Evolutionary conservation across 2,113 vertebrate genomes (phyloP), one percentile per base, ranked within the genome.

Genomic region (Calcarius ornatus): DNA sequence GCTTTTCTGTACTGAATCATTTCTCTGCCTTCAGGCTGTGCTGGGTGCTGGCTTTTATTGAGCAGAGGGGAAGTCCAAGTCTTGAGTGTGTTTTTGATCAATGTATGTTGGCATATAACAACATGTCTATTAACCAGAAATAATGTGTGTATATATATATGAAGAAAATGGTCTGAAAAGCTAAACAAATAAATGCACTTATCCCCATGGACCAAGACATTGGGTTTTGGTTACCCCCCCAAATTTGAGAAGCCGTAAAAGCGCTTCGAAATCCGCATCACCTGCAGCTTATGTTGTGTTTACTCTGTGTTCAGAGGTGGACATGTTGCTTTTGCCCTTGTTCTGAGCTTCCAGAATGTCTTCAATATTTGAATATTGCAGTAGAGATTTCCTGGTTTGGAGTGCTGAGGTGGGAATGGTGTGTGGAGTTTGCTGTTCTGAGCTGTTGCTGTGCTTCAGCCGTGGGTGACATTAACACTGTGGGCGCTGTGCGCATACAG

Each of bases 401-500:
- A 68, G 43, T 31, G 37, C 25, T n/a, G 57, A 45, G 35, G 6
- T 81, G 51, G 20, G 70, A 78, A 54, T 47, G 47, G 24, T n/a
- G 13, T 18, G 14, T 48, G 50, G 17, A 42, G 31, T 56, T 80
- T 19, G 37, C 53, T 80, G 37, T 56, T 91, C 60, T 53, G 45
- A 47, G 38, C 37, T 92, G 33, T 37, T 78, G 20, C 40, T 69
- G 45, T n/a, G 38, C 65, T 73, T 86, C 23, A 18, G 28, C 16
- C 4, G 21, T 45, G 12, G 47, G 35, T 53, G 50, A 45, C 66
- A 42, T 81, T 9, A 48, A 8, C 45, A 15, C 57, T 82, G 5
- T 51, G 25, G 19, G 19, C 78, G 21, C 47, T 64, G 38, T 9
- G 9, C 21, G 16, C 3, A 1, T 8, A 1, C 2, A n/a, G 23